Conservation (phyloP, 1,140 invertebrate genomes). For the Sesamia nonagrioides region DNA sequence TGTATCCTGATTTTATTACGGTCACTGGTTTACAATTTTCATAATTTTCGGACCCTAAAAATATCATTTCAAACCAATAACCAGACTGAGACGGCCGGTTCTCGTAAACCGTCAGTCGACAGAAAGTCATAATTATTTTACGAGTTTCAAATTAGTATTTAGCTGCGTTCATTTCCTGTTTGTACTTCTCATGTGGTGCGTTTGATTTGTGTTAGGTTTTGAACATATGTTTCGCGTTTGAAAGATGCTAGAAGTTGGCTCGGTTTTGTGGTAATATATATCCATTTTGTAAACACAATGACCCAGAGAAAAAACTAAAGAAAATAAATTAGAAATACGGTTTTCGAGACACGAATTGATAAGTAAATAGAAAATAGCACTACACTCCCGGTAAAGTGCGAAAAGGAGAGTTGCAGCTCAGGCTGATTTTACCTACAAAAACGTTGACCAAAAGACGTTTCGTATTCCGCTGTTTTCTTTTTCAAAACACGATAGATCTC, state of each 20-base stretch:
- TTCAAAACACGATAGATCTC: too few species aligned
- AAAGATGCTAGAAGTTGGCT: background rate
- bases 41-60: background rate
- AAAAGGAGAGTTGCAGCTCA: too few species aligned
- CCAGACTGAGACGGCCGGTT: background rate
- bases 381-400: too few species aligned
- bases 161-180: slow-evolving; percentile 34
- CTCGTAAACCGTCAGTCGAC: slow-evolving; percentile 22
- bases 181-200: slow-evolving; percentile 2
- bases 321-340: too few species aligned
- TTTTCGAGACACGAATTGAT: too few species aligned
- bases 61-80: slow-evolving; percentile 28
- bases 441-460: too few species aligned
- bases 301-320: too few species aligned
- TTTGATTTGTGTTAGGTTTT: slow-evolving; percentile 28
- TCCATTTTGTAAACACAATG: background rate
- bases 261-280: background rate
- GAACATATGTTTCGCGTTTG: slow-evolving; percentile 27
- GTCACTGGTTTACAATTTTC: too few species aligned
- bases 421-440: too few species aligned
- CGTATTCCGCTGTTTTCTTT: too few species aligned
- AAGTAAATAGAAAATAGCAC: too few species aligned
- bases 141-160: slow-evolving; percentile 41
- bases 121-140: slow-evolving; percentile 30
- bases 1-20: too few species aligned